Base-by-base conservation (phyloP, 2,113 vertebrate species). In the Chaetura pelagica region DNA sequence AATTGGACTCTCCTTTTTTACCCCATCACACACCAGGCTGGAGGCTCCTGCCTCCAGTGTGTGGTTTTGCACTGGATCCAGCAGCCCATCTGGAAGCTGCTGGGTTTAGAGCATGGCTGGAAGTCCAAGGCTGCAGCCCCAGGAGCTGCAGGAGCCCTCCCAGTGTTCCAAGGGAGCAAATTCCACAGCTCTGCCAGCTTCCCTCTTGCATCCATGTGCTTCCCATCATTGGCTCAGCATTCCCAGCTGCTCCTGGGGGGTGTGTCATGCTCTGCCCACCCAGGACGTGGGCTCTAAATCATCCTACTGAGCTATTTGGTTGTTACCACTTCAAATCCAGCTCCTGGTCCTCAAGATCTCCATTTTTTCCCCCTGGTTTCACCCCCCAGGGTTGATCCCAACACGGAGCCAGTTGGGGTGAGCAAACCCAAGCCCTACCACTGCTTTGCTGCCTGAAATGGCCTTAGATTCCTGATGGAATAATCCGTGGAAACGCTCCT, bases 131-230 rank as follows among this genome's bases (percentile, higher is more conserved):
- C 76, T 86, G 7, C 67, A 59, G 52, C 7, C 51, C 7, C 46
- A 27, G 46, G 38, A 87, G 63, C 94, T 94, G 76, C 93, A 92
- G 88, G 90, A 89, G 29, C 44, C 64, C 80, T 95, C 64, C 67
- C 81, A 59, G 63, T 77, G 34, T 62, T 93, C 64, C 2, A 0
- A 84, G 71, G 59, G 59, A 94, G 71, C 11, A 7, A 86, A 87
- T 93, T 85, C 92, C 94, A 78, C 68, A 61, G 27, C 29, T 72
- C 57, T 75, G 93, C 87, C 85, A 26, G 59, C 76, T 86, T 75
- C 83, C 22, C 0, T 32, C 27, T 27, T 91, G 62, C 48, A 42
- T 55, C 32, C 71, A 42, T 21, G 54, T 71, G 83, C 87, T 94
- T 91, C 88, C 91, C 83, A 82, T 92, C 88, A 58, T 0, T 1